A percentile compares a stretch with the other conserved stretches of the same genome.
phyloP scores from a whole-genome alignment of 2,113 vertebrate species.

The Bolborhynchus lineola region DNA sequence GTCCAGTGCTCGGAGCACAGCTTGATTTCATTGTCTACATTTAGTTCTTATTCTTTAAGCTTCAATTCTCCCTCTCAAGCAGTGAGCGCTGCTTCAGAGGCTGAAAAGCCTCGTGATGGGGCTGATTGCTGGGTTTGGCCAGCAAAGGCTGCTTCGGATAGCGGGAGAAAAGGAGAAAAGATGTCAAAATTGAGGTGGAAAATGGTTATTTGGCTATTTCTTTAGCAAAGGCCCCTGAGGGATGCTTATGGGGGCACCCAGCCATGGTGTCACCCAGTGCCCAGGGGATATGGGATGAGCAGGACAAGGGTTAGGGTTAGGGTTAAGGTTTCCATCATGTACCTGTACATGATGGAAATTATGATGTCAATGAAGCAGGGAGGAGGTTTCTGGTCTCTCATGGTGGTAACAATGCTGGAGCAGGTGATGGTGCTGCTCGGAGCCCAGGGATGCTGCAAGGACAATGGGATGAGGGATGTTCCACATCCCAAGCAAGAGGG shows the following conservation, averaged over 20 bases:
- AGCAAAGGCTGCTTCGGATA: not conserved
- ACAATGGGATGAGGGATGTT: not conserved
- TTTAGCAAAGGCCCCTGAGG: not conserved
- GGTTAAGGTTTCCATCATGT: no score
- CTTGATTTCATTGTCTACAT: not conserved
- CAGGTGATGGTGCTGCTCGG: not conserved
- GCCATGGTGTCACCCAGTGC: accelerated
- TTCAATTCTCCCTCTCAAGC: not conserved
- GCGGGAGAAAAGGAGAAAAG: not conserved
- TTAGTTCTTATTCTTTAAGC: not conserved
- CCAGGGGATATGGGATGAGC: not conserved
- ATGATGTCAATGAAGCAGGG: not conserved
- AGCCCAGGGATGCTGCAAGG: not conserved
- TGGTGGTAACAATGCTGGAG: not conserved
- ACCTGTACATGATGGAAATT: not conserved
- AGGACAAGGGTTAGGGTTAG: no score
- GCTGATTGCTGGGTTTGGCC: not conserved
- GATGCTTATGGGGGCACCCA: not conserved
- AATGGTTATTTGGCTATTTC: accelerated
- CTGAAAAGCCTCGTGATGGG: not conserved
- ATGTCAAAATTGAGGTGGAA: not conserved
- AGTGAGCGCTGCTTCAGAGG: not conserved
- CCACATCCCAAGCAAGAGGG: accelerated
- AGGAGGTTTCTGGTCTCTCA: not conserved
- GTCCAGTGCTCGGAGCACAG: not conserved